Evolutionary conservation across 1,140 invertebrate species (phyloP).

Genomic region (Mercenaria mercenaria): DNA sequence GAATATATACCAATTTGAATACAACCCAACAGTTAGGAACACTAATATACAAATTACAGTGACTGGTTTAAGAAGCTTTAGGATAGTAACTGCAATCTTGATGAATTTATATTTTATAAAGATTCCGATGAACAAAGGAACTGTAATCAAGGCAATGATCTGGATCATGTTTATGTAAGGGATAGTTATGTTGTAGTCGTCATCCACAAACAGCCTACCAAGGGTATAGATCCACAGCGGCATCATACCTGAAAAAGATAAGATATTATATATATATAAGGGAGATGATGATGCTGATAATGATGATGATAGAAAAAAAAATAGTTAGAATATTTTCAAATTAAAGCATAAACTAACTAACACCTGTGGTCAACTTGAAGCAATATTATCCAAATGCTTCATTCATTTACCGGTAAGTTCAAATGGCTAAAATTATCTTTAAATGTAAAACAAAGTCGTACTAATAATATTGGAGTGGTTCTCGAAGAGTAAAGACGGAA

Average conservation of each 20-base stretch:
- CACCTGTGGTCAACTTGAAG: too few species aligned
- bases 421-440: too few species aligned
- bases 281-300: too few species aligned
- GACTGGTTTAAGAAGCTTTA: constrained; percentile 88
- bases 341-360: too few species aligned
- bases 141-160: constrained; percentile 91
- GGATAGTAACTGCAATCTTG: constrained; percentile 77
- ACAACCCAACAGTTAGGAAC: constrained; percentile 95
- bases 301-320: too few species aligned
- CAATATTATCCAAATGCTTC: too few species aligned
- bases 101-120: constrained; percentile 88
- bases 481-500: too few species aligned
- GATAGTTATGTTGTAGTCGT: constrained; percentile 88
- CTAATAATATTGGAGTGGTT: too few species aligned
- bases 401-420: too few species aligned
- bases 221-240: constrained; percentile 97
- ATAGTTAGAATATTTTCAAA: too few species aligned
- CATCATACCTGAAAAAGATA: constrained; percentile 92
- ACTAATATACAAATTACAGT: constrained; percentile 94
- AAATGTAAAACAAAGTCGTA: too few species aligned
- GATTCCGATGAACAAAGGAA: constrained; percentile 94
- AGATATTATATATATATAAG: too few species aligned
- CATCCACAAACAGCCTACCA: constrained; percentile 90
- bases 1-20: constrained; percentile 97
- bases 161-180: constrained; percentile 93